Conservation (phyloP, 2,113 vertebrate species). For the Prunella himalayana region DNA sequence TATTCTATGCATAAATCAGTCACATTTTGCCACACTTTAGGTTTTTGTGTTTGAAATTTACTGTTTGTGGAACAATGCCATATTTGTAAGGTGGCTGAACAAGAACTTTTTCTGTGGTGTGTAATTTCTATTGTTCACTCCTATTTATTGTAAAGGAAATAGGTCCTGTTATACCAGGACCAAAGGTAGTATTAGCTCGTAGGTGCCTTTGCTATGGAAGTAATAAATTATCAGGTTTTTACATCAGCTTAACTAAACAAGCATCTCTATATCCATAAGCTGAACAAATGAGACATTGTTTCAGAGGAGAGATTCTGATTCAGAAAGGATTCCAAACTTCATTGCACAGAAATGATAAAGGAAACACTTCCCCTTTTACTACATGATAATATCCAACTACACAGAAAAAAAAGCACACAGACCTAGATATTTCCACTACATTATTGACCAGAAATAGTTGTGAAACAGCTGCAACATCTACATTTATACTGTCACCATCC, state of each 20-base stretch:
- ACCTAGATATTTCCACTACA: neutral
- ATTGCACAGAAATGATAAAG: neutral
- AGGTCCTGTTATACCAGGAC: neutral
- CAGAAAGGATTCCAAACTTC: neutral
- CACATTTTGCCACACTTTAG: neutral
- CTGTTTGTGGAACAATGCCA: neutral
- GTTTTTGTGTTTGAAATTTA: neutral
- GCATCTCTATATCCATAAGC: neutral
- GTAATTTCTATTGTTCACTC: conserved; percentile 1
- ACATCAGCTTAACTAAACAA: neutral
- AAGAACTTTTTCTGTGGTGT: neutral
- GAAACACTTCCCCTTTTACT: neutral
- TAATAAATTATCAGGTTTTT: conserved; percentile 36
- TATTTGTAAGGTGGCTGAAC: neutral
- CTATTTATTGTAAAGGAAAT: conserved; percentile 42
- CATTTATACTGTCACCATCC: neutral
- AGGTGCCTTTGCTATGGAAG: neutral
- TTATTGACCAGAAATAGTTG: neutral
- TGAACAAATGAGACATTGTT: conserved; percentile 19
- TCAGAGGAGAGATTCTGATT: neutral
- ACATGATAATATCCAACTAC: neutral
- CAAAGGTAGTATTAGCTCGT: conserved; percentile 11
- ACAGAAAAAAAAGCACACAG: neutral
- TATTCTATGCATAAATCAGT: neutral
- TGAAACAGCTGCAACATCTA: neutral